A percentile compares a stretch with the other conserved stretches of the same genome.
These are phyloP conservation scores for Neodiprion virginianus DNA, from an alignment of 1,140 invertebrate species.

Conservation along the genomic window DNA sequence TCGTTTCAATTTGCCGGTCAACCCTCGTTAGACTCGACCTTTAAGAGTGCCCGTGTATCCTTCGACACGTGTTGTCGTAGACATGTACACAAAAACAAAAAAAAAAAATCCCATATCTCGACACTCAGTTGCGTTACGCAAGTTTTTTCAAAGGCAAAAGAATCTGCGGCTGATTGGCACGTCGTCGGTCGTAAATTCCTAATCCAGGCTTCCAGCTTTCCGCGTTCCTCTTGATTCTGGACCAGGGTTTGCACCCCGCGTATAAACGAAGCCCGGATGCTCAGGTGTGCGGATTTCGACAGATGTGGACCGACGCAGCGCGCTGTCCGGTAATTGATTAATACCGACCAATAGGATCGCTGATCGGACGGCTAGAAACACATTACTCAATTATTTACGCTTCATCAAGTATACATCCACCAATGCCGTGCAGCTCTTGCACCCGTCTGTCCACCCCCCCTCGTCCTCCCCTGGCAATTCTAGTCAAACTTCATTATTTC, in stretches of 20 bases:
- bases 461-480: background rate
- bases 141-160: too few species aligned
- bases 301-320: conserved; percentile 43
- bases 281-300: background rate
- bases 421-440: background rate
- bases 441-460: background rate
- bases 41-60: too few species aligned
- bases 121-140: too few species aligned
- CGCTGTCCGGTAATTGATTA: conserved; percentile 63
- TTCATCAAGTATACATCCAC: conserved; percentile 65
- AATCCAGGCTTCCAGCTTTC: too few species aligned
- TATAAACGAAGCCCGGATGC: background rate
- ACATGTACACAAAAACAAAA: too few species aligned
- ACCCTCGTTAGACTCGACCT: too few species aligned
- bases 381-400: conserved; percentile 65
- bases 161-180: too few species aligned
- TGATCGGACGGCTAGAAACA: conserved; percentile 61
- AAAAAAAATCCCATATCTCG: too few species aligned
- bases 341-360: conserved; percentile 62
- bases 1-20: too few species aligned
- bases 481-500: background rate
- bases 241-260: background rate
- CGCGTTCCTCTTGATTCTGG: too few species aligned
- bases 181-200: too few species aligned
- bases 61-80: too few species aligned